Evolutionary conservation across 2,888 invertebrate species (phyloP).

Genomic region (Hemistola chrysoprasaria): DNA sequence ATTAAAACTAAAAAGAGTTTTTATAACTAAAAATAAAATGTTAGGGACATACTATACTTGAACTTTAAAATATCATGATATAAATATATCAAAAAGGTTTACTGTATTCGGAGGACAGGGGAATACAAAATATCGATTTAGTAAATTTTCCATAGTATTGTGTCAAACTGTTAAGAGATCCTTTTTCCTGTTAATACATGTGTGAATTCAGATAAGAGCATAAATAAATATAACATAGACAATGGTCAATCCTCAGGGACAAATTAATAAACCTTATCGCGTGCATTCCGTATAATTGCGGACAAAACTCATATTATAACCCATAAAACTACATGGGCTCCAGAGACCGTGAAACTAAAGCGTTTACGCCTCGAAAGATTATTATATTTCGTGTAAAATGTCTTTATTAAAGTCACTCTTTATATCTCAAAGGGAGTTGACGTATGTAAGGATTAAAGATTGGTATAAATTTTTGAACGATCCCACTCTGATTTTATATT

Average conservation of each 20-base stretch:
- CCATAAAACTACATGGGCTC: slow-evolving; percentile 27
- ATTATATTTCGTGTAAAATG: neutral
- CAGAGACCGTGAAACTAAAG: slow-evolving; percentile 21
- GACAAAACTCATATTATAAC: slow-evolving; percentile 23
- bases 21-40: no score
- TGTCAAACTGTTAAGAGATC: no score
- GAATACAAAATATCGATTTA: no score
- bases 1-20: no score
- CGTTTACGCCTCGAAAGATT: slow-evolving; percentile 12
- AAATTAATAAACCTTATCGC: slow-evolving; percentile 26
- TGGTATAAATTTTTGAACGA: neutral
- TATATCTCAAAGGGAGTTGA: neutral
- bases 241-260: slow-evolving; percentile 16
- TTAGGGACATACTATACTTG: no score
- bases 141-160: no score
- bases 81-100: no score
- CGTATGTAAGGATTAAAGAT: neutral
- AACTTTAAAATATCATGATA: no score
- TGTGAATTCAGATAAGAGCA: no score
- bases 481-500: neutral
- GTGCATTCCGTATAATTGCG: slow-evolving; percentile 22
- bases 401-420: neutral
- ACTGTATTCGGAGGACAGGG: no score
- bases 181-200: no score
- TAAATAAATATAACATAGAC: no score